Percentiles rank a stretch among this genome's conserved stretches.
phyloP scores from a whole-genome alignment of 2,113 vertebrate genomes.

The Bufo bufo region DNA sequence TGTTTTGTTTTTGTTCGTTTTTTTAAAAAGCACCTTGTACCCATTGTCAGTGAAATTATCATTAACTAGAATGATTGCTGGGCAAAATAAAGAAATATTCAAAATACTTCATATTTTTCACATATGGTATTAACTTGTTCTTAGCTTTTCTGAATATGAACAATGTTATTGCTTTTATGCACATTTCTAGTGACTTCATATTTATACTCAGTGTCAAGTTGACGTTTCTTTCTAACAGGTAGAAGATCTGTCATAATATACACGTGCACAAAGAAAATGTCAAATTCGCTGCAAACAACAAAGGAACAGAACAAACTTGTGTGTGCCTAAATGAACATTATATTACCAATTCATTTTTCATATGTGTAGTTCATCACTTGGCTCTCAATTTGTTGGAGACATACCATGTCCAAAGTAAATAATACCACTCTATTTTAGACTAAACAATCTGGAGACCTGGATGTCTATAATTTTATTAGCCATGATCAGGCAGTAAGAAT shows the following conservation, averaged over 20 bases:
- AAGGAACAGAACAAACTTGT: too few relatives aligned
- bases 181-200: not conserved
- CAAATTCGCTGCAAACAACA: not conserved
- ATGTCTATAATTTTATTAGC: too few relatives aligned
- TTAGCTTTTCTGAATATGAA: not conserved
- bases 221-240: not conserved
- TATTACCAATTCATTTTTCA: too few relatives aligned
- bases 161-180: not conserved
- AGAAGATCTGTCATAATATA: not conserved
- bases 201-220: not conserved
- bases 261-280: not conserved
- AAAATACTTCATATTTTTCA: not conserved
- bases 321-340: too few relatives aligned
- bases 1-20: not conserved
- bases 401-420: too few relatives aligned
- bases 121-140: not conserved
- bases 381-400: too few relatives aligned
- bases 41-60: constrained; percentile 23
- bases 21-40: constrained; percentile 43
- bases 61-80: constrained; percentile 26
- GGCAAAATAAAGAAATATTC: not conserved
- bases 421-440: too few relatives aligned
- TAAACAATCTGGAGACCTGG: too few relatives aligned
- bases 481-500: too few relatives aligned
- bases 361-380: too few relatives aligned